Evolutionary conservation across 2,888 invertebrate species (phyloP).

Genomic region (Idaea biselata): DNA sequence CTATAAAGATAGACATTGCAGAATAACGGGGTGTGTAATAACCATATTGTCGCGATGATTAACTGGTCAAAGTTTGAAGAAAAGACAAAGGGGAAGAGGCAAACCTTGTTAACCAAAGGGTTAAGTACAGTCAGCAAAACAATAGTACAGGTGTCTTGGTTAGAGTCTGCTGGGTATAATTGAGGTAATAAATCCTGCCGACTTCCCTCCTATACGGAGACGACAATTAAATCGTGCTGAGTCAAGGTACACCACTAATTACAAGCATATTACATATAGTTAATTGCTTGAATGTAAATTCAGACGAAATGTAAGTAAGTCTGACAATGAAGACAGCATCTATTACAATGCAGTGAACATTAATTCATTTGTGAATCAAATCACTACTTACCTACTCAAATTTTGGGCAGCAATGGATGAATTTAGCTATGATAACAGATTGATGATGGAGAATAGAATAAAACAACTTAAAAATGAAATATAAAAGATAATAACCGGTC

Average conservation of each 20-base stretch:
- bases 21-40: too few relatives aligned
- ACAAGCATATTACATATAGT: constrained; percentile 33
- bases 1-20: too few relatives aligned
- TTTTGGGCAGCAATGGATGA: too few relatives aligned
- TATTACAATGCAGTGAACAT: not conserved
- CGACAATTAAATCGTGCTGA: constrained; percentile 73
- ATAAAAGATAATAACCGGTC: too few relatives aligned
- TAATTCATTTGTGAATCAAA: not conserved
- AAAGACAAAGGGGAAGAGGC: not conserved
- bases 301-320: not conserved
- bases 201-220: constrained; percentile 48
- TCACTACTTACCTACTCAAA: too few relatives aligned
- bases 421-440: too few relatives aligned
- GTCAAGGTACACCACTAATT: constrained; percentile 67
- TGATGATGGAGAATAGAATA: too few relatives aligned
- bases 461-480: too few relatives aligned
- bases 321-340: not conserved
- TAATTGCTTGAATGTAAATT: constrained; percentile 16
- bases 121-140: not conserved
- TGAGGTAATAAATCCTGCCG: constrained; percentile 69
- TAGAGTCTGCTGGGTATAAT: constrained; percentile 47
- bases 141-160: constrained; percentile 4
- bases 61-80: too few relatives aligned
- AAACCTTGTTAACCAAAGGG: not conserved
- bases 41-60: too few relatives aligned